Base-by-base conservation (phyloP, 2,797 vertebrate species). In the Fringilla coelebs region DNA sequence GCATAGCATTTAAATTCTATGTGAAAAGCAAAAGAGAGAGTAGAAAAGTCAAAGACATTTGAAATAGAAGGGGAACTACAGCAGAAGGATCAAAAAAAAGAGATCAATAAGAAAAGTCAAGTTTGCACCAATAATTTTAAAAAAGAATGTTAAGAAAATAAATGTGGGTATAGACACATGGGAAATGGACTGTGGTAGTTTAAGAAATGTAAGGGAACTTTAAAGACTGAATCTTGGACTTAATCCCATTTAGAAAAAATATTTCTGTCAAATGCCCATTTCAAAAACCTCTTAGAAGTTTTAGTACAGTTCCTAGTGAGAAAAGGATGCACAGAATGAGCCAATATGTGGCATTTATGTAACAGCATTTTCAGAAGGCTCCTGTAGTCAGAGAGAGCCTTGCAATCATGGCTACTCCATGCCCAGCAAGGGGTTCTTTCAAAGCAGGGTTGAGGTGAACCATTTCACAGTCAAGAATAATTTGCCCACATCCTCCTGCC, bases 201-300 rank as follows among this genome's bases (percentile, higher is more conserved):
- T 75, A 92, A 78, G 25, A 14, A 81, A 77, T 9, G 32, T 15
- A 61, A 38, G 54, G 32, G 43, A 79, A 32, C 52, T 80, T 90
- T 77, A 60, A 92, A 75, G 75, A 49, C 65, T 74, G 61, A 89
- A 60, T 73, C 61, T 85, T 73, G 68, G 71, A 57, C 46, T 82
- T 88, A 89, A 95, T 85, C 74, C 83, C 48, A 91, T 84, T 79
- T 79, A 78, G 76, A 73, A 94, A 86, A 87, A 92, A 73, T 52
- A 84, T 41, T 91, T 86, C 80, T 74, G 60, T 63, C 78, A 82
- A 86, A 91, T 43, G 87, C 41, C 52, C 73, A 0, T 79, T 91
- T 87, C 74, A 91, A 79, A 96, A 90, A 95, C 61, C 77, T 91
- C 88, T 95, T 82, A 90, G 71, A 94, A 87, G 88, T 89, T 92